Evolutionary conservation across 2,888 invertebrate species (phyloP).

Genomic region (Plebejus melissa): DNA sequence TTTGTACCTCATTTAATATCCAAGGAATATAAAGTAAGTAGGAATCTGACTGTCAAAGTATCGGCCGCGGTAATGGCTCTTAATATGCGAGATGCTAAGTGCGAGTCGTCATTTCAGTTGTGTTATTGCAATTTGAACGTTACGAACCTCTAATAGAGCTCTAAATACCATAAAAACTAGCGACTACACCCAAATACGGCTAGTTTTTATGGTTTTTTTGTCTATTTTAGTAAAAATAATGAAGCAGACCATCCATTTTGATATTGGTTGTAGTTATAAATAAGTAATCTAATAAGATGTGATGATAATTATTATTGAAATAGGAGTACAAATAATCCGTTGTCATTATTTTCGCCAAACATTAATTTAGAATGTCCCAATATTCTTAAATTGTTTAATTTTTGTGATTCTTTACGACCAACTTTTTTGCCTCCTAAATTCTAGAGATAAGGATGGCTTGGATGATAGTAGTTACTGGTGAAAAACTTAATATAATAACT

Average conservation of each 20-base stretch:
- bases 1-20: constrained; percentile 76
- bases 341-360: too few relatives aligned
- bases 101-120: constrained; percentile 14
- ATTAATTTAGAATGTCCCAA: too few relatives aligned
- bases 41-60: constrained; percentile 64
- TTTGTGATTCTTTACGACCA: too few relatives aligned
- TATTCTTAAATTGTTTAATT: too few relatives aligned
- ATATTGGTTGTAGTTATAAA: neutral
- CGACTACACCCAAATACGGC: neutral
- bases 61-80: constrained; percentile 35
- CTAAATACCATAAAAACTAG: neutral
- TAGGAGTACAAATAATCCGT: too few relatives aligned
- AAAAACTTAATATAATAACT: constrained; percentile 27
- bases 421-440: too few relatives aligned
- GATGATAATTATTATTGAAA: too few relatives aligned
- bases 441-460: neutral
- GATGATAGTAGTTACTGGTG: neutral
- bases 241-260: neutral
- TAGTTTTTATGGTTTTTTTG: neutral
- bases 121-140: constrained; percentile 1
- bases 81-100: constrained; percentile 20
- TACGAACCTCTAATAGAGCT: neutral
- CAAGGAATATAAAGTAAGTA: constrained; percentile 76
- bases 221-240: neutral
- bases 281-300: too few relatives aligned